Evolutionary conservation across 64 coral and sea anemone species (phyloP).

Genomic region (Montipora sp.): DNA sequence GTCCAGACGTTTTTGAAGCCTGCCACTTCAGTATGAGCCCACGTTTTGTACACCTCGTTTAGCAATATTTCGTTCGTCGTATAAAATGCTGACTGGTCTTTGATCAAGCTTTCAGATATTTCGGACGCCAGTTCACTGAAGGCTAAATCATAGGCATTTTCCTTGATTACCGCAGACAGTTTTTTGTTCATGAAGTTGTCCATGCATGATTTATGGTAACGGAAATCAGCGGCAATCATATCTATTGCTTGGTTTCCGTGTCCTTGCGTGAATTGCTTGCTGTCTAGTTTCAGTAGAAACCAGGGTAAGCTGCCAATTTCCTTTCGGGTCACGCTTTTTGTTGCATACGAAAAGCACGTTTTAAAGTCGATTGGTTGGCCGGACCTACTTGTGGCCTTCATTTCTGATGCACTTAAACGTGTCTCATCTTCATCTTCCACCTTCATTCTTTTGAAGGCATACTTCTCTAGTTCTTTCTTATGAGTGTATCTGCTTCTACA

Average conservation of each 20-base stretch:
- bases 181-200: conserved; percentile 53
- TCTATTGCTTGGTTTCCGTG: conserved; percentile 41
- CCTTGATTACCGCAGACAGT: conserved; percentile 9
- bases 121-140: conserved; percentile 27
- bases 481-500: background rate
- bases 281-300: conserved; percentile 37
- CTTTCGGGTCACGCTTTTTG: background rate
- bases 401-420: conserved; percentile 16
- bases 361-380: background rate
- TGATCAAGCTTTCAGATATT: conserved; percentile 32
- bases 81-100: conserved; percentile 33
- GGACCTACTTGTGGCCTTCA: background rate
- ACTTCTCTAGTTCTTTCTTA: conserved; percentile 1
- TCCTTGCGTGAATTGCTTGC: conserved; percentile 29
- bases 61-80: conserved; percentile 11
- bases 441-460: conserved; percentile 18
- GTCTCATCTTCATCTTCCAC: conserved; percentile 5
- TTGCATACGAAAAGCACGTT: background rate
- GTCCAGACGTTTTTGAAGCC: conserved; percentile 30
- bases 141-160: conserved; percentile 34
- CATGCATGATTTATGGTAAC: conserved; percentile 60
- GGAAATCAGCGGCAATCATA: conserved; percentile 54
- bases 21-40: conserved; percentile 17
- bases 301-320: conserved; percentile 34
- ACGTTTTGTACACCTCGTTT: conserved; percentile 34